Conservation (phyloP, 2,888 invertebrate species). For the Notodromas monacha region DNA sequence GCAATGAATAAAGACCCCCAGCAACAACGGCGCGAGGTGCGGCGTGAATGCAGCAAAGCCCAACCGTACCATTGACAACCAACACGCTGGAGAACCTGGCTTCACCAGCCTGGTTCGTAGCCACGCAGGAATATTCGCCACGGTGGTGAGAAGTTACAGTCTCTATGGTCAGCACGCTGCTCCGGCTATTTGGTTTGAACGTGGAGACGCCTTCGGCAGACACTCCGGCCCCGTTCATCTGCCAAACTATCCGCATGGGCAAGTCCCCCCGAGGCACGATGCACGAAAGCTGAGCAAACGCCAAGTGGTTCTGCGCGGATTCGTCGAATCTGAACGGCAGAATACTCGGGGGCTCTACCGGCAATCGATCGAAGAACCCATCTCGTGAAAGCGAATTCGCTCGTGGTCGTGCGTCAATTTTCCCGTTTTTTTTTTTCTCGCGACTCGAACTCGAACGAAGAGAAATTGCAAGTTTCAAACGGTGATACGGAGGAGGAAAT, state of each 20-base stretch:
- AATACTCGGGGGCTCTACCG: conserved; percentile 51
- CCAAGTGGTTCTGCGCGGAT: neutral
- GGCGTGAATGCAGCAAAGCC: too few species aligned
- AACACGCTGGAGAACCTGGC: conserved; percentile 10
- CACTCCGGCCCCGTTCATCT: conserved; percentile 13
- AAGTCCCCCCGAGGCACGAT: neutral
- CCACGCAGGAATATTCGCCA: conserved; percentile 40
- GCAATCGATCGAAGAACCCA: too few species aligned
- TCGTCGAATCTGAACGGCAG: conserved; percentile 48
- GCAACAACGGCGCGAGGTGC: too few species aligned
- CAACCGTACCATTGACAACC: conserved; percentile 11
- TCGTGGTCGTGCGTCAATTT: too few species aligned
- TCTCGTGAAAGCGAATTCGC: too few species aligned
- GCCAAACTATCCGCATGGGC: conserved; percentile 15
- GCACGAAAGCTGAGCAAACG: neutral
- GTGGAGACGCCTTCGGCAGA: conserved; percentile 10
- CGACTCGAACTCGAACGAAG: too few species aligned
- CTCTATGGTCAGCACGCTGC: conserved; percentile 30
- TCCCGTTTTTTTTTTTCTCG: too few species aligned
- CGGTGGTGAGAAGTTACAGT: conserved; percentile 33
- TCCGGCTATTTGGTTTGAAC: conserved; percentile 20
- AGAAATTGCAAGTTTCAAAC: too few species aligned
- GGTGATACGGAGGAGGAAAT: too few species aligned
- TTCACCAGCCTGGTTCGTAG: conserved; percentile 31
- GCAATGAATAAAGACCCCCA: too few species aligned